phyloP scores from a whole-genome alignment of 1,140 invertebrate species.

The Drosophila pectinifera region DNA sequence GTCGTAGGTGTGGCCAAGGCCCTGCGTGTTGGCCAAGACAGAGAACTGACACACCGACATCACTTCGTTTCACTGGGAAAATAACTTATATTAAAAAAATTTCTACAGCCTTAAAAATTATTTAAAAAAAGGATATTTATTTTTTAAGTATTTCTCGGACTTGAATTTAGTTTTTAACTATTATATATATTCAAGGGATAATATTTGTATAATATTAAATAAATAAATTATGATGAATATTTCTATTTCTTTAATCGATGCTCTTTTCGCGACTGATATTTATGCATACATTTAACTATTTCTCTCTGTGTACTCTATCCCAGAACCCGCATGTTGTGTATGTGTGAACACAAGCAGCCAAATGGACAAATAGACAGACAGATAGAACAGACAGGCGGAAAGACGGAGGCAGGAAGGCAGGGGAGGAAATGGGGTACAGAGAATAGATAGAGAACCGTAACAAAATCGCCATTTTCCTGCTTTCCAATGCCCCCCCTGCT shows the following conservation, averaged over 20 bases:
- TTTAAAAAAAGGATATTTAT: too few species aligned
- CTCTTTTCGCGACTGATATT: too few species aligned
- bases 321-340: constrained; percentile 37
- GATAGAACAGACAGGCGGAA: constrained; percentile 6
- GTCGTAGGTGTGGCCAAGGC: constrained; percentile 44
- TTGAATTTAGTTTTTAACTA: too few species aligned
- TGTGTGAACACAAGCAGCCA: constrained; percentile 27
- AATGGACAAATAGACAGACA: constrained; percentile 29
- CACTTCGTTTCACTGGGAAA: background rate
- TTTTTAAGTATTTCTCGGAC: background rate
- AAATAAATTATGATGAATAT: too few species aligned
- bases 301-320: constrained; percentile 21
- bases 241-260: too few species aligned
- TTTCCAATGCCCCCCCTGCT: background rate
- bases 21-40: constrained; percentile 44
- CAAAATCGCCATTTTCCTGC: constrained; percentile 1
- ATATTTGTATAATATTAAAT: too few species aligned
- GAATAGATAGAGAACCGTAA: constrained; percentile 7
- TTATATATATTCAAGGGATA: too few species aligned
- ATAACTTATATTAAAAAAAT: too few species aligned
- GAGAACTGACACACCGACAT: constrained; percentile 31
- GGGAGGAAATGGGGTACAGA: background rate
- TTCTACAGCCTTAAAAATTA: too few species aligned
- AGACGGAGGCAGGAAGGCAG: background rate
- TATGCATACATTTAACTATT: background rate